These are phyloP conservation scores for Papilio polyxenes DNA, from an alignment of 1,140 invertebrate species.

Conservation along the genomic window DNA sequence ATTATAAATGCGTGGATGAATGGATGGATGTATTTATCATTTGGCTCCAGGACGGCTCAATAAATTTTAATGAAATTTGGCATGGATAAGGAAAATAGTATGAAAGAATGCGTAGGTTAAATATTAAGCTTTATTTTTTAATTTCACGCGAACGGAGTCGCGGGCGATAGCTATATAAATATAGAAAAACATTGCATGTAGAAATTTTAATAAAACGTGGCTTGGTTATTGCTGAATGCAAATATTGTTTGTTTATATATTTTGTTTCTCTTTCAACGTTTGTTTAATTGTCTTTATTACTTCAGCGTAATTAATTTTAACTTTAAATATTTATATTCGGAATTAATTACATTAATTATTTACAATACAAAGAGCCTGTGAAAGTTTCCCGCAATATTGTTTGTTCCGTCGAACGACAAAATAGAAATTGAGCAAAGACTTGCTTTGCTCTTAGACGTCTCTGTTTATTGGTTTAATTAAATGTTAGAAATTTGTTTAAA, in stretches of 20 bases:
- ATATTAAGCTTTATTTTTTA: too few species aligned
- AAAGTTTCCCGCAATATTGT: slow-evolving; percentile 23
- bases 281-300: slow-evolving; percentile 8
- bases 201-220: too few species aligned
- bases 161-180: too few species aligned
- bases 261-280: slow-evolving; percentile 1
- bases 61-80: too few species aligned
- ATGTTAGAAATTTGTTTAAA: slow-evolving; percentile 8
- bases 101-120: too few species aligned
- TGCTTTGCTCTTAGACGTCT: neutral
- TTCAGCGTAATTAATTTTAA: slow-evolving; percentile 22
- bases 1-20: too few species aligned
- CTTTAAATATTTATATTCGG: slow-evolving; percentile 19
- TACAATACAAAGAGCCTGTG: slow-evolving; percentile 6
- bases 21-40: too few species aligned
- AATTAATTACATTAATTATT: slow-evolving; percentile 21
- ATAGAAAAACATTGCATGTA: too few species aligned
- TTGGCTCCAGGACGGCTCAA: too few species aligned
- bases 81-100: too few species aligned
- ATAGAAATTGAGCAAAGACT: neutral
- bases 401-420: slow-evolving; percentile 19
- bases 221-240: neutral
- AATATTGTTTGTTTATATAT: neutral
- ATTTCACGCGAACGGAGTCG: too few species aligned
- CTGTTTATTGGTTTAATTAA: slow-evolving; percentile 21